Percentiles rank a stretch among this genome's conserved stretches.
These are phyloP conservation scores for Dromiciops gliroides DNA, from an alignment of 2,113 vertebrate species.

Conservation along the genomic window DNA sequence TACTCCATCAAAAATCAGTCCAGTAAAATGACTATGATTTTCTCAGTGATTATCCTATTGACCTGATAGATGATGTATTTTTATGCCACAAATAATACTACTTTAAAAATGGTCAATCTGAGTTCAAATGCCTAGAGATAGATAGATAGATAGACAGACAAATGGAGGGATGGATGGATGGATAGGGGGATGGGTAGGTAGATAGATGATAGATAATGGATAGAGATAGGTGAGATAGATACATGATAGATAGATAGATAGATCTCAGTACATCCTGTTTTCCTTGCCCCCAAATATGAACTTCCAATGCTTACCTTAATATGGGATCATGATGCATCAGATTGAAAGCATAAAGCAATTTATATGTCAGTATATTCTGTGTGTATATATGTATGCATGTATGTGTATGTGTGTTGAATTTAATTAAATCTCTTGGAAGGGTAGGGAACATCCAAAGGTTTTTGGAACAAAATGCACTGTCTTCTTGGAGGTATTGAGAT, in stretches of 20 bases:
- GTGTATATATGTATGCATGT: background rate
- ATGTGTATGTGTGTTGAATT: background rate
- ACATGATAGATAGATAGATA: background rate
- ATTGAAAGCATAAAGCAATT: conserved; percentile 39
- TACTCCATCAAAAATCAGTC: background rate
- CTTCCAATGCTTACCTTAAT: conserved; percentile 30
- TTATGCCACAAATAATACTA: background rate
- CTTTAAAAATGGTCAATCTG: background rate
- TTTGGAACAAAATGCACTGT: background rate
- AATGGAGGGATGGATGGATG: background rate
- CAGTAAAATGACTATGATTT: background rate
- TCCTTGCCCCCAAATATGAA: conserved; percentile 29
- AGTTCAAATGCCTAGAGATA: background rate
- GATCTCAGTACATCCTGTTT: background rate
- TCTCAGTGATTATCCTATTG: background rate
- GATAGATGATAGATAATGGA: background rate
- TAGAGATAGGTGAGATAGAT: background rate
- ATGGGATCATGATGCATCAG: background rate
- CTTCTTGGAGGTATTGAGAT: background rate
- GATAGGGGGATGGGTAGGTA: no score
- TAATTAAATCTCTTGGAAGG: background rate
- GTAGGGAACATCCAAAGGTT: background rate
- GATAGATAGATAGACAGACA: no score
- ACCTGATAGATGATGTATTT: background rate
- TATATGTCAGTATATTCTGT: conserved; percentile 13